Conservation (phyloP, 2,888 invertebrate genomes). For the Eulithis prunata region DNA sequence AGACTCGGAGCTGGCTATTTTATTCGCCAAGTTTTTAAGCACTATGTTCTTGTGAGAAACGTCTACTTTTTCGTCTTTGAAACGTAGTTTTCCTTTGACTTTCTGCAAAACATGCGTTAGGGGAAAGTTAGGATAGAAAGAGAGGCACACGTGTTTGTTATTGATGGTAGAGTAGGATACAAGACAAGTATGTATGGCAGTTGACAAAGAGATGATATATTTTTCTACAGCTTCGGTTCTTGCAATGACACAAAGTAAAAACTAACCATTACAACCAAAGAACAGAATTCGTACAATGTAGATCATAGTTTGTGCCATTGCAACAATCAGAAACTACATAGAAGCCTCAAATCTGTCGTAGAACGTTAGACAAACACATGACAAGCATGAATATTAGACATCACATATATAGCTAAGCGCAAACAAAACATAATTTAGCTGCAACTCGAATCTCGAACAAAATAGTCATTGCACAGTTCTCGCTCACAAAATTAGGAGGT, state of each 20-base stretch:
- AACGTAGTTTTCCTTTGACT: constrained; percentile 68
- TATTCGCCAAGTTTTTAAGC: constrained; percentile 74
- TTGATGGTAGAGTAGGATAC: constrained; percentile 11
- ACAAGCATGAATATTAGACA: constrained; percentile 37
- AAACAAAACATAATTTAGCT: background rate
- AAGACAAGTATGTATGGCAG: constrained; percentile 5
- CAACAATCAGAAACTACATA: constrained; percentile 3
- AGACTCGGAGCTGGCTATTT: constrained; percentile 74
- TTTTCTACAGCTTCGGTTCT: background rate
- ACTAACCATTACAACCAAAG: too few relatives aligned
- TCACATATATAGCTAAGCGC: constrained; percentile 38
- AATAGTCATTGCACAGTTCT: too few relatives aligned
- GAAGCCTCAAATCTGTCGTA: constrained; percentile 1
- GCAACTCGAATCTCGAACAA: too few relatives aligned
- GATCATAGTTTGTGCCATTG: background rate
- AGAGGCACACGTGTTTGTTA: constrained; percentile 33
- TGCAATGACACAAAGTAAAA: background rate
- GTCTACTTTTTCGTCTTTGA: constrained; percentile 69
- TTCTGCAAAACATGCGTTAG: constrained; percentile 72
- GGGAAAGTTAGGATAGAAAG: constrained; percentile 57
- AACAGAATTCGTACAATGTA: background rate
- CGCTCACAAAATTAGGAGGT: too few relatives aligned
- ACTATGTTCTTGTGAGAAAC: constrained; percentile 77
- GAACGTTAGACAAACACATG: constrained; percentile 32
- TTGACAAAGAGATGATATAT: background rate